Conservation (phyloP, 2,113 vertebrate species). For the Chiloscyllium plagiosum region DNA sequence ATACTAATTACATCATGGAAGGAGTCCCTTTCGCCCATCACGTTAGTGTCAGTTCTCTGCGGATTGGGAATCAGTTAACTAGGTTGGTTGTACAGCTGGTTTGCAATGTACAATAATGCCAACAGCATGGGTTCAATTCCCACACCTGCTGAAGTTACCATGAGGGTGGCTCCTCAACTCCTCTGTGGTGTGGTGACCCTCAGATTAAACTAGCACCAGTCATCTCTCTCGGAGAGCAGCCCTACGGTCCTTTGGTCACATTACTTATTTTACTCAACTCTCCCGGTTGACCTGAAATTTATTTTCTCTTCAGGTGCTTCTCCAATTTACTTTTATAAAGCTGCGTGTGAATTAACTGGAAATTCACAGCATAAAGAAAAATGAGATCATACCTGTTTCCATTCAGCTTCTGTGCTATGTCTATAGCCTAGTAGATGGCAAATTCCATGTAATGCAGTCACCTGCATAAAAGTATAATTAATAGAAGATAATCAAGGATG, state of each 20-base stretch:
- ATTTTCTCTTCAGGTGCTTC: neutral
- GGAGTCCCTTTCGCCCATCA: neutral
- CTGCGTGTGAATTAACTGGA: neutral
- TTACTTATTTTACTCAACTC: neutral
- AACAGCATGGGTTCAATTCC: too few relatives aligned
- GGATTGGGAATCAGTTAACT: too few relatives aligned
- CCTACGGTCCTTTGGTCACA: too few relatives aligned
- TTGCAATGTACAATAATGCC: too few relatives aligned
- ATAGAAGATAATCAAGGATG: neutral
- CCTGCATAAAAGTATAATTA: slow-evolving; percentile 51
- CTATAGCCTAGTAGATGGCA: slow-evolving; percentile 85
- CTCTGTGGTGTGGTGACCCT: too few relatives aligned
- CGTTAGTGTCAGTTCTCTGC: neutral
- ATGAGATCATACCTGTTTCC: slow-evolving; percentile 67
- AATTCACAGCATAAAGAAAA: neutral
- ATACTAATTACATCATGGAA: neutral
- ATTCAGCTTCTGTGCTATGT: slow-evolving; percentile 66
- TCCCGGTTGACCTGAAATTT: neutral
- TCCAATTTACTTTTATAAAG: neutral
- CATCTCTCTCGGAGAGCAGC: too few relatives aligned
- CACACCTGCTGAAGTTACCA: too few relatives aligned
- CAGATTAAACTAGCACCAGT: too few relatives aligned
- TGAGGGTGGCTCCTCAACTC: too few relatives aligned
- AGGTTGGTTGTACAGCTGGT: too few relatives aligned
- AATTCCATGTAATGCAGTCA: slow-evolving; percentile 75